Evolutionary conservation across 1,140 invertebrate genomes (phyloP).

Genomic region (Periplaneta americana): DNA sequence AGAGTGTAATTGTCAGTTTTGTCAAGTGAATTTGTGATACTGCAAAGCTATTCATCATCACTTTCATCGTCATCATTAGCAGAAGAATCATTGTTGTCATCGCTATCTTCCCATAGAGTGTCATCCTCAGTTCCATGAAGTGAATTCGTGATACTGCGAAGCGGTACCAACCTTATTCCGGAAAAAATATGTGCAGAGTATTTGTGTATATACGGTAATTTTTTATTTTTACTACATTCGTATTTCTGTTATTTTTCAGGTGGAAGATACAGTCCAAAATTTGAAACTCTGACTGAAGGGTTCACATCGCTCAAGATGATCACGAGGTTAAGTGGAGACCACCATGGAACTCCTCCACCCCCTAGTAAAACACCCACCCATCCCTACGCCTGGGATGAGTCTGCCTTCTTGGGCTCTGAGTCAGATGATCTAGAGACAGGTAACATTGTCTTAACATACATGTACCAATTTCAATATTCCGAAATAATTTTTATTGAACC

Average conservation of each 20-base stretch:
- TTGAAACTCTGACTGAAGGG: conserved; percentile 58
- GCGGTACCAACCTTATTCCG: not conserved
- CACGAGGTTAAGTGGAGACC: conserved; percentile 39
- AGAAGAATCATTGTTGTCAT: too few relatives aligned
- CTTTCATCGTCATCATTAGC: too few relatives aligned
- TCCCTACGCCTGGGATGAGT: conserved; percentile 53
- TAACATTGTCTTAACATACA: too few relatives aligned
- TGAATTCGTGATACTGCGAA: not conserved
- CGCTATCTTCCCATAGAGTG: too few relatives aligned
- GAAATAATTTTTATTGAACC: too few relatives aligned
- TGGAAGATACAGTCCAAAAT: conserved; percentile 53
- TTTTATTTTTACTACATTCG: too few relatives aligned
- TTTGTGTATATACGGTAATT: too few relatives aligned
- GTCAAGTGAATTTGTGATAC: not conserved
- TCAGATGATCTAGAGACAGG: conserved; percentile 23
- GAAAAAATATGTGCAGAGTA: too few relatives aligned
- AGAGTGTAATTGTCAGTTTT: too few relatives aligned
- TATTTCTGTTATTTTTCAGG: conserved; percentile 35
- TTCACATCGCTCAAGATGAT: conserved; percentile 68
- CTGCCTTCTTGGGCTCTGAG: conserved; percentile 1
- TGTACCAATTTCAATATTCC: too few relatives aligned
- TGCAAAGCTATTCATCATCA: not conserved
- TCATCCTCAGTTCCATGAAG: not conserved
- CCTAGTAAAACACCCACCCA: conserved; percentile 54
- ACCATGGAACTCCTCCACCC: conserved; percentile 36